phyloP scores from a whole-genome alignment of 2,797 vertebrate genomes.

The Philypnodon macrostomus region DNA sequence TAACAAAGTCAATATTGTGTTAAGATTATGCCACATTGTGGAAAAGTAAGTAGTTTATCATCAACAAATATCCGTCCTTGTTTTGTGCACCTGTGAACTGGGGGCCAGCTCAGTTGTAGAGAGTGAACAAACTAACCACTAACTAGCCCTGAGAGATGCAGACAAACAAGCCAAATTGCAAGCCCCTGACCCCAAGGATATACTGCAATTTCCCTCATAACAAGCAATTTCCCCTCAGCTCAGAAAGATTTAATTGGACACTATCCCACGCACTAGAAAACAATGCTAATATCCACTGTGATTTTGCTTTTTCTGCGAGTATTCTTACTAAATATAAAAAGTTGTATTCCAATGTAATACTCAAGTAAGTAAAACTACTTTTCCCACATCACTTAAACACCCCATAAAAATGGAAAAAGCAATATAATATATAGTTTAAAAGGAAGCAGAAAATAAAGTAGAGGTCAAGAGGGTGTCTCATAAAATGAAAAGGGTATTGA shows the following conservation, averaged over 20 bases:
- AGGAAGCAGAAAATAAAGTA: slow-evolving; percentile 20
- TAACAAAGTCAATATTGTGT: slow-evolving; percentile 1
- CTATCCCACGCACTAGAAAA: slow-evolving; percentile 45
- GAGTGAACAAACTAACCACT: slow-evolving; percentile 47
- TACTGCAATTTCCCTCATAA: slow-evolving; percentile 61
- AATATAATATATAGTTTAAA: slow-evolving; percentile 17
- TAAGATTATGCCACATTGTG: slow-evolving; percentile 11
- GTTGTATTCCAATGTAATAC: too few species aligned
- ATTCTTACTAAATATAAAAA: too few species aligned
- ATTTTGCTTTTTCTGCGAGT: slow-evolving; percentile 1
- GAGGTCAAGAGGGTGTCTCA: slow-evolving; percentile 14
- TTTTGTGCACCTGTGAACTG: slow-evolving; percentile 56
- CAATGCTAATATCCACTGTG: slow-evolving; percentile 8
- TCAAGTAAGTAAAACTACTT: too few species aligned
- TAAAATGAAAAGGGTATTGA: slow-evolving; percentile 61
- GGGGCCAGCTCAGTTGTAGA: slow-evolving; percentile 56
- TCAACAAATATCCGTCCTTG: slow-evolving; percentile 17
- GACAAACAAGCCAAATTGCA: slow-evolving; percentile 52
- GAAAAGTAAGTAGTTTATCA: slow-evolving; percentile 22
- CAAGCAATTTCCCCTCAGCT: slow-evolving; percentile 52
- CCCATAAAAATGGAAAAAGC: background rate
- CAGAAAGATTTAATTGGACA: slow-evolving; percentile 69
- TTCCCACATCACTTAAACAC: too few species aligned
- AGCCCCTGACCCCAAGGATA: slow-evolving; percentile 71
- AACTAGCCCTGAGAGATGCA: slow-evolving; percentile 71